Conservation (phyloP, 2,888 invertebrate genomes). For the Tiphia femorata region DNA sequence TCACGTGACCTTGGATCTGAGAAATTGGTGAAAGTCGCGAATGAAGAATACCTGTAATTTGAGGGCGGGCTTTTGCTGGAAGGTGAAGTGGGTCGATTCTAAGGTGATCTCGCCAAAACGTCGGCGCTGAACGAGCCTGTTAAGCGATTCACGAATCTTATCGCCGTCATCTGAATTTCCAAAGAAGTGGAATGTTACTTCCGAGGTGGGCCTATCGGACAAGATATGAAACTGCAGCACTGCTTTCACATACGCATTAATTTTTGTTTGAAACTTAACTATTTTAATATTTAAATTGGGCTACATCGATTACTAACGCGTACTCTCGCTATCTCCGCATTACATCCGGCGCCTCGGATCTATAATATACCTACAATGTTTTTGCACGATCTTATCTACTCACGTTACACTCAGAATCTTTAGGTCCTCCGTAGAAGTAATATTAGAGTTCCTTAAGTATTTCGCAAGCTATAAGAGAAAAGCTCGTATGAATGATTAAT, state of each 20-base stretch:
- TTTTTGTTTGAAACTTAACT: too few species aligned
- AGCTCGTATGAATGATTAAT: neutral
- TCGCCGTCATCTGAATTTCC: conserved; percentile 72
- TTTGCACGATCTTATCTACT: conserved; percentile 67
- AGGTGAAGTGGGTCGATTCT: conserved; percentile 77
- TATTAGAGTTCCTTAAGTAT: conserved; percentile 76
- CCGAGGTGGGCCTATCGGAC: conserved; percentile 56
- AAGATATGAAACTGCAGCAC: too few species aligned
- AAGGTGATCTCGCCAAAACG: conserved; percentile 74
- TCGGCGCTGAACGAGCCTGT: conserved; percentile 74
- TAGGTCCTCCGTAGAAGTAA: conserved; percentile 75
- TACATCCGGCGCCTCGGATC: too few species aligned
- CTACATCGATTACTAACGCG: too few species aligned
- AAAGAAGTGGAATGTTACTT: conserved; percentile 69
- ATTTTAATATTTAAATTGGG: too few species aligned
- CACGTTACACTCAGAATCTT: conserved; percentile 80
- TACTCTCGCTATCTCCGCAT: too few species aligned
- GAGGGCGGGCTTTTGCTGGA: conserved; percentile 80
- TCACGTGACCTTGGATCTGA: neutral
- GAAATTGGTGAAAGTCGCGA: too few species aligned
- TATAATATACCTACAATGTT: too few species aligned
- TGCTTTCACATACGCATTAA: too few species aligned
- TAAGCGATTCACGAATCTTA: conserved; percentile 71
- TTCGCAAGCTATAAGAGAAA: conserved; percentile 74
- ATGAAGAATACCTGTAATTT: conserved; percentile 75